These are phyloP conservation scores for Lithosia quadra DNA, from an alignment of 2,888 invertebrate species.

Conservation along the genomic window DNA sequence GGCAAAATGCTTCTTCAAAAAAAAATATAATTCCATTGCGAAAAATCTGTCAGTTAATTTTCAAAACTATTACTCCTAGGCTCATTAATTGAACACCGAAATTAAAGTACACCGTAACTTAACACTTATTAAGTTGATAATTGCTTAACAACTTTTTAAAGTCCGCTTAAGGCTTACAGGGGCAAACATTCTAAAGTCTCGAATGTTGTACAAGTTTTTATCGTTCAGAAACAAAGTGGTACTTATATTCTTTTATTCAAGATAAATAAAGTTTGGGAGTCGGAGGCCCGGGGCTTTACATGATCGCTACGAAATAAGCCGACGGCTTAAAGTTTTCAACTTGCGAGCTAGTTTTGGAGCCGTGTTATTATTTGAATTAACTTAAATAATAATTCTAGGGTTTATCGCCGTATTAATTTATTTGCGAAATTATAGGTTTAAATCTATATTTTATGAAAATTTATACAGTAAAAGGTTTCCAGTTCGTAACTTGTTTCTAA, in stretches of 20 bases:
- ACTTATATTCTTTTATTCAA: slow-evolving; percentile 17
- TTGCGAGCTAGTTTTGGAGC: slow-evolving; percentile 6
- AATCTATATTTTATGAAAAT: not conserved
- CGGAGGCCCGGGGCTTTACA: slow-evolving; percentile 6
- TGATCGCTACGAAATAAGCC: slow-evolving; percentile 10
- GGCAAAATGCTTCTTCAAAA: not conserved
- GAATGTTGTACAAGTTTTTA: slow-evolving; percentile 10
- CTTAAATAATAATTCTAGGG: slow-evolving; percentile 6
- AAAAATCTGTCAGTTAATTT: not conserved
- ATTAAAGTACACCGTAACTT: slow-evolving; percentile 21
- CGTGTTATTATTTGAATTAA: not conserved
- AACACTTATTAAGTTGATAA: slow-evolving; percentile 29
- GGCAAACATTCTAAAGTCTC: slow-evolving; percentile 1
- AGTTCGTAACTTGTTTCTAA: not conserved
- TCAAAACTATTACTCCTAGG: not conserved
- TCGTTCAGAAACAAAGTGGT: slow-evolving; percentile 5
- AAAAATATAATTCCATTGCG: not conserved
- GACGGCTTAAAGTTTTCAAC: slow-evolving; percentile 10
- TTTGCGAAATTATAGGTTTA: slow-evolving; percentile 2
- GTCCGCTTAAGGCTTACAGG: slow-evolving; percentile 9
- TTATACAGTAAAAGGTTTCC: not conserved
- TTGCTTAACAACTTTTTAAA: slow-evolving; percentile 20
- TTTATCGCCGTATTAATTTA: not conserved
- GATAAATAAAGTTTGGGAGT: slow-evolving; percentile 10
- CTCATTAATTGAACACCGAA: not conserved